A percentile compares a stretch with the other conserved stretches of the same genome.
phyloP scores from a whole-genome alignment of 2,797 vertebrate species.

The Tamandua tetradactyla region DNA sequence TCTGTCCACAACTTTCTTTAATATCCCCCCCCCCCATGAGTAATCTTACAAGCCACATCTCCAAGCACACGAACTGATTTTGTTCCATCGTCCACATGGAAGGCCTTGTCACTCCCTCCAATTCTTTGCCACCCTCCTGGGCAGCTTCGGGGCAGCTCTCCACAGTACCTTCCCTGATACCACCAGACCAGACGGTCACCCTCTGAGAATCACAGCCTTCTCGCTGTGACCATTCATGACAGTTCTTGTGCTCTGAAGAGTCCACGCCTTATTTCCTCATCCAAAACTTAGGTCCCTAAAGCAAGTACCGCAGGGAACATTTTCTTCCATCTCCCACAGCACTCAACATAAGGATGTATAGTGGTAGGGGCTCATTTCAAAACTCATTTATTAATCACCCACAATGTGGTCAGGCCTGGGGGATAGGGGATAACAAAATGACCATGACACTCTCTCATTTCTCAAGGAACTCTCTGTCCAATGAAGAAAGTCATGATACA shows the following conservation, averaged over 20 bases:
- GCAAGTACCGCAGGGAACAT: too few species aligned
- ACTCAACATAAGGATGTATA: fast-evolving
- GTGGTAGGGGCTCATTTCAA: not conserved
- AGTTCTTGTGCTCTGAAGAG: not conserved
- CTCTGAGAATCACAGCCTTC: too few species aligned
- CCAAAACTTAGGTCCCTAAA: not conserved
- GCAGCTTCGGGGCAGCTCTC: fast-evolving
- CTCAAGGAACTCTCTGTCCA: not conserved
- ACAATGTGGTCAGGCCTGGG: not conserved
- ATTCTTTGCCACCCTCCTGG: not conserved
- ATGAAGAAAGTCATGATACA: not conserved
- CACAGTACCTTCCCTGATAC: too few species aligned
- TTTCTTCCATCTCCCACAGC: not conserved
- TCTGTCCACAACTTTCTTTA: not conserved
- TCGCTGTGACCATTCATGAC: not conserved
- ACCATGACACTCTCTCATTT: not conserved
- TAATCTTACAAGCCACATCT: not conserved
- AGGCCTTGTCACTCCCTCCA: fast-evolving
- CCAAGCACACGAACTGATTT: not conserved
- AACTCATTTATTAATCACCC: not conserved
- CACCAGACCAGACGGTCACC: too few species aligned
- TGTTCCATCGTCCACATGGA: fast-evolving
- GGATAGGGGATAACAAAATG: not conserved
- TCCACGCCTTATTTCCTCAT: not conserved
- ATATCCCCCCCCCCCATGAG: too few species aligned